phyloP scores from a whole-genome alignment of 30 jellyfish, hydroid and myxozoan genomes.

The Mastigias papua region DNA sequence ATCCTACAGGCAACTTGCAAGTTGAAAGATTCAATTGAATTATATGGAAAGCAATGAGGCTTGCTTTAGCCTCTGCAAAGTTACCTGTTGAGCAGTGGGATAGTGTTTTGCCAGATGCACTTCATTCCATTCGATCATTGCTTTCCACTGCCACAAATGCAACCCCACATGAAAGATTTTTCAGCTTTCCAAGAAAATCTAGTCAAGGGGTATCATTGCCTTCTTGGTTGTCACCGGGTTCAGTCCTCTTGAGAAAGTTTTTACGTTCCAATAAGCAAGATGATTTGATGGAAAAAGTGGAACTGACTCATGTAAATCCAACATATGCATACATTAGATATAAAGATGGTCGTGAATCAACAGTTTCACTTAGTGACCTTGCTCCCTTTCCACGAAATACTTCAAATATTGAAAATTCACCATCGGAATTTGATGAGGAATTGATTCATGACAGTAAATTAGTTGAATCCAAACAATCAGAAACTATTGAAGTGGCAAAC shows the following conservation, averaged over 20 bases:
- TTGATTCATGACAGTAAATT: background rate
- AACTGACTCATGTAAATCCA: constrained; percentile 73
- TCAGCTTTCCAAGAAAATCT: constrained; percentile 66
- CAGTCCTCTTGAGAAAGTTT: constrained; percentile 58
- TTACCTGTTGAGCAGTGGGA: constrained; percentile 55
- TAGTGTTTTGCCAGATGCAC: constrained; percentile 74
- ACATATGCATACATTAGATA: constrained; percentile 61
- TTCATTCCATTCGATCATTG: constrained; percentile 82
- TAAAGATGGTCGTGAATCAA: constrained; percentile 76
- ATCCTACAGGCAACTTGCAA: constrained; percentile 72
- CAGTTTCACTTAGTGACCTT: constrained; percentile 66
- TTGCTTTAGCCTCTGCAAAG: constrained; percentile 50
- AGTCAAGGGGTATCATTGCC: constrained; percentile 66
- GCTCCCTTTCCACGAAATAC: constrained; percentile 8
- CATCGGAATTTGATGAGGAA: background rate
- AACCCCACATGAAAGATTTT: constrained; percentile 85
- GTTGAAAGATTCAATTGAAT: constrained; percentile 60
- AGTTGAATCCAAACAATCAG: background rate
- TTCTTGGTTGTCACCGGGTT: constrained; percentile 84
- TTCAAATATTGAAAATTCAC: background rate
- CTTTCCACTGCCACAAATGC: constrained; percentile 82
- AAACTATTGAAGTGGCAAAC: background rate
- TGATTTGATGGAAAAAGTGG: constrained; percentile 70
- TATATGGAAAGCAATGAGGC: constrained; percentile 62
- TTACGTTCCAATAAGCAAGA: constrained; percentile 65